Evolutionary conservation across 2,113 vertebrate genomes (phyloP), one percentile per base, ranked within the genome.

Genomic region (Amphiprion ocellaris): DNA sequence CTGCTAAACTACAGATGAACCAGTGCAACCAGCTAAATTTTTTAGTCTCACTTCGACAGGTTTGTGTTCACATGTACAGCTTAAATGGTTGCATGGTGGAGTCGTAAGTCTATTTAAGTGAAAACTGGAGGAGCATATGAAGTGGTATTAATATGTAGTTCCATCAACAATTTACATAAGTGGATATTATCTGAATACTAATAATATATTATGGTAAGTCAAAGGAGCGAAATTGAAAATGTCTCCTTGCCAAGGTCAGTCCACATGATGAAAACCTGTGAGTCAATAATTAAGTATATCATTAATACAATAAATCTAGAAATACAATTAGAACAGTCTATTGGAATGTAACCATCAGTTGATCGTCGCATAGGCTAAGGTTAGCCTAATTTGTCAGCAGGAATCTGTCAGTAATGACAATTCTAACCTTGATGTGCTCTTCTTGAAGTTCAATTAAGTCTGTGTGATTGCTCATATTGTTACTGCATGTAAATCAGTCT

Each of bases 401-500:
- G 74, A 77, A 82, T 74, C 66, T 81, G 67, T 77, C 64, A 71
- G 75, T 91, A 90, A 92, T 91, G 89, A 86, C 81, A 82, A 76
- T 82, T 47, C 79, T 92, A 88, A 92, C 90, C 89, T 90, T 92
- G 81, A 88, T 82, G 44, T 81, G 83, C 77, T 86, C 89, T 86
- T 90, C 88, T 83, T 88, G 54, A 83, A 84, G 83, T 91, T 83
- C 80, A 91, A 87, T 92, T 91, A 91, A 87, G 74, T 87, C 80
- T 86, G 82, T 83, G 69, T 88, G 88, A 93, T 91, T 91, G 87
- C 85, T 87, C 61, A 71, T 83, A 89, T 90, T 90, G 81, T 90
- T 77, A 5, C 76, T 74, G 86, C 79, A 90, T 91, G 83, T 84
- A 88, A 90, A 90, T 92, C 76, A 86, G 75, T 44, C 24, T 8